Conservation (phyloP, 2,113 vertebrate species). For the Bungarus multicinctus region DNA sequence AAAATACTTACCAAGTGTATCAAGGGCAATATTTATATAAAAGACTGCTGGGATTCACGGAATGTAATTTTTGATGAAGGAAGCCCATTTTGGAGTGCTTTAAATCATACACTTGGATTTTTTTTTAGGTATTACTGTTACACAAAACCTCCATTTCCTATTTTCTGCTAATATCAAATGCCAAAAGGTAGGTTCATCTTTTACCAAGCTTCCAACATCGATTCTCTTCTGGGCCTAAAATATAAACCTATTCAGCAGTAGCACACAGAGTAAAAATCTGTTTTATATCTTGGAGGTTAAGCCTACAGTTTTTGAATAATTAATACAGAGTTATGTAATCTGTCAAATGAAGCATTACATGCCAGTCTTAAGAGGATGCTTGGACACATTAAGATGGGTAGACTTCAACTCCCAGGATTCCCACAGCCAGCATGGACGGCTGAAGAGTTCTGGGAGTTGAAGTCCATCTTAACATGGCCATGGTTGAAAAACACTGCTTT, state of each 20-base stretch:
- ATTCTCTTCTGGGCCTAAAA: not conserved
- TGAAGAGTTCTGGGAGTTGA: not conserved
- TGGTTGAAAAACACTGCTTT: not conserved
- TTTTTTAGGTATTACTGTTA: not conserved
- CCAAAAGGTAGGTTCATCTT: not conserved
- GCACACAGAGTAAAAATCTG: not conserved
- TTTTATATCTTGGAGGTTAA: not conserved
- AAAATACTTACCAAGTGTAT: not conserved
- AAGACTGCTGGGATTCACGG: not conserved
- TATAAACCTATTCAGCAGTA: not conserved
- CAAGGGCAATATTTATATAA: not conserved
- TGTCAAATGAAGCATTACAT: not conserved
- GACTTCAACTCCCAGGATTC: not conserved
- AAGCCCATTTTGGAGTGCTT: not conserved
- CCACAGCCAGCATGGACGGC: not conserved
- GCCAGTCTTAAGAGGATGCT: not conserved
- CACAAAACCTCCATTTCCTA: not conserved
- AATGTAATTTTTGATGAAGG: not conserved
- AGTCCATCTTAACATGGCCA: not conserved
- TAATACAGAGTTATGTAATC: not conserved
- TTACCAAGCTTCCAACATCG: not conserved
- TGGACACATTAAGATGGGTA: not conserved
- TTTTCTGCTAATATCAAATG: not conserved
- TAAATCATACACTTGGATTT: not conserved
- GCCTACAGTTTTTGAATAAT: not conserved